Percentiles rank a stretch among this genome's conserved stretches.
Evolutionary conservation across 2,113 vertebrate genomes (phyloP).

Genomic region (Shinisaurus crocodilurus): DNA sequence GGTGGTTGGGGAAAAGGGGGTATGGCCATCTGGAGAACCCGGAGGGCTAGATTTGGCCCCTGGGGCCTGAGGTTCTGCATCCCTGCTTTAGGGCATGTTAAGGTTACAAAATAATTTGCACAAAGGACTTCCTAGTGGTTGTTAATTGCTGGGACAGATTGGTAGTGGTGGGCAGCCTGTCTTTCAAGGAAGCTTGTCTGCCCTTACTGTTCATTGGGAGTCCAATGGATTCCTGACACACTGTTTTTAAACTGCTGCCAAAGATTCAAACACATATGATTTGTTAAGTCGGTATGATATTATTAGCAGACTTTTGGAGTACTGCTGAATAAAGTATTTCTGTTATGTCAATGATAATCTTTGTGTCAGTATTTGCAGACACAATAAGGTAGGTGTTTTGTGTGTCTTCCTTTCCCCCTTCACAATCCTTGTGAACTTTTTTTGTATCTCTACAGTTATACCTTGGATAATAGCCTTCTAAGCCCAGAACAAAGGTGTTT

Average conservation of each 20-base stretch:
- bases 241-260: too few species aligned
- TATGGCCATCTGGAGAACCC: too few species aligned
- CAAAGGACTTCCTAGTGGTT: too few species aligned
- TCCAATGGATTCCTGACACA: not conserved
- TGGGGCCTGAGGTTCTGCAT: too few species aligned
- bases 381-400: fast-evolving
- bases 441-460: slow-evolving; percentile 78
- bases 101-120: too few species aligned
- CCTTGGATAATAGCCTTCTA: slow-evolving; percentile 80
- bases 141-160: too few species aligned
- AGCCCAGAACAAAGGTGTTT: slow-evolving; percentile 84
- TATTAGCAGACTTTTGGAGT: too few species aligned
- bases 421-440: not conserved
- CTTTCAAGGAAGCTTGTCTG: not conserved
- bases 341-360: fast-evolving
- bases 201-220: not conserved
- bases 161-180: too few species aligned
- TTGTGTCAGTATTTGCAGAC: not conserved
- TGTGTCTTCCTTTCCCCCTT: not conserved
- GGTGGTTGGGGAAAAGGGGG: too few species aligned
- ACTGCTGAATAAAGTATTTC: not conserved
- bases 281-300: not conserved
- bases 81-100: too few species aligned
- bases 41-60: too few species aligned
- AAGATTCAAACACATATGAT: too few species aligned